Evolutionary conservation across 2,113 vertebrate species (phyloP), one percentile per base, ranked within the genome.

Genomic region (Lasiurus cinereus): DNA sequence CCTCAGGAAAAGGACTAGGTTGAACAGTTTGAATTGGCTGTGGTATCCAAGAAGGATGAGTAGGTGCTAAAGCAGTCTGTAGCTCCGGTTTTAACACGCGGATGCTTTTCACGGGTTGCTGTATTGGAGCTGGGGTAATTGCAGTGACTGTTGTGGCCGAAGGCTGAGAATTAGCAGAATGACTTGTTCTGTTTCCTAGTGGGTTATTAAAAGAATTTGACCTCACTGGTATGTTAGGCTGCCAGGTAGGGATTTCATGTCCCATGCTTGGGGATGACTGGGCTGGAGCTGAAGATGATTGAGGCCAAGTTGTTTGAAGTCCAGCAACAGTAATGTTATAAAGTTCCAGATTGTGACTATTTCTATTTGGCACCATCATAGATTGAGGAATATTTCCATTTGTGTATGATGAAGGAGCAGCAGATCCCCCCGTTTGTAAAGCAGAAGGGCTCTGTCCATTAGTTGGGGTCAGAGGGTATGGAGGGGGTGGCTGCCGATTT

Each of bases 171-270:
- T 98, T 98, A 97, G 98, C 92, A 0, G 98, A 94, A 88, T 99
- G 99, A 80, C 96, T 96, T 31, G 98, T 96, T 95, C 99, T 98
- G 39, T 94, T 98, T 86, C 98, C 98, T 2, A 99, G 96, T 33
- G 99, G 99, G 96, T 97, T 99, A 97, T 99, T 99, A 97, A 99
- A 99, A 92, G 99, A 99, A 97, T 99, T 99, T 43, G 99, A 99
- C 84, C 99, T 99, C 14, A 98, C 98, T 0, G 99, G 99, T 86
- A 99, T 94, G 27, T 97, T 99, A 94, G 99, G 98, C 48, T 99
- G 99, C 99, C 99, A 99, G 0, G 98, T 31, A 8, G 99, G 98
- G 82, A 98, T 95, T 62, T 99, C 99, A 52, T 99, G 99, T 83
- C 99, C 99, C 15, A 96, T 98, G 96, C 98, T 98, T 0, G 98